A percentile compares a stretch with the other conserved stretches of the same genome.
Conservation (phyloP, 2,113 vertebrate species). For the Ginglymostoma cirratum region DNA sequence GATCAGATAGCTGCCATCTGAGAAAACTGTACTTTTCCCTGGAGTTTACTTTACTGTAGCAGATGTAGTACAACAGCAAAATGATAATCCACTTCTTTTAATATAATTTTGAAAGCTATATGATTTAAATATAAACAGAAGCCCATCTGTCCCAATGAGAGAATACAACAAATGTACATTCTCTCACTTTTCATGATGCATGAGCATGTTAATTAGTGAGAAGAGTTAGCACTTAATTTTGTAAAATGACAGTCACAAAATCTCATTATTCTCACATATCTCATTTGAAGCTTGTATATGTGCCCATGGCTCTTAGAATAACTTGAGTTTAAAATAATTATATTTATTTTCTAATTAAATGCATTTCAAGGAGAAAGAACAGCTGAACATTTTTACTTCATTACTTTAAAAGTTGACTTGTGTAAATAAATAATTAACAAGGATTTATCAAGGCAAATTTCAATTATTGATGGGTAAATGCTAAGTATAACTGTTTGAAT, state of each 20-base stretch:
- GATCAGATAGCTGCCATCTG: not conserved
- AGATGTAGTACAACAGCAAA: not conserved
- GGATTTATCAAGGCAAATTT: constrained; percentile 3
- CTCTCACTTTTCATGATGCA: not conserved
- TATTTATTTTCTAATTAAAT: constrained; percentile 11
- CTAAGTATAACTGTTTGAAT: not conserved
- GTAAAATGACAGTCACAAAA: no score
- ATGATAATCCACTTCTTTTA: not conserved
- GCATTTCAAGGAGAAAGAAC: not conserved
- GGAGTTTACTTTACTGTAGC: not conserved
- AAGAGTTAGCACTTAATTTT: not conserved
- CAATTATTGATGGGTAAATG: not conserved
- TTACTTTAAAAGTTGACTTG: not conserved
- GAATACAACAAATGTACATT: not conserved
- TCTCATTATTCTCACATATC: not conserved
- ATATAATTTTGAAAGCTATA: not conserved
- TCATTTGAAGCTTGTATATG: not conserved
- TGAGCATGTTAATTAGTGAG: not conserved
- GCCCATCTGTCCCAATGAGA: not conserved
- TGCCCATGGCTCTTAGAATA: not conserved
- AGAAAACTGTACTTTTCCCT: not conserved
- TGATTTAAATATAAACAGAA: not conserved
- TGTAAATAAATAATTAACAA: constrained; percentile 11
- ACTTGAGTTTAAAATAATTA: not conserved
- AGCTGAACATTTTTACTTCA: not conserved